These are phyloP conservation scores for Aspidoscelis tigris DNA, from an alignment of 2,113 vertebrate species.

Conservation along the genomic window DNA sequence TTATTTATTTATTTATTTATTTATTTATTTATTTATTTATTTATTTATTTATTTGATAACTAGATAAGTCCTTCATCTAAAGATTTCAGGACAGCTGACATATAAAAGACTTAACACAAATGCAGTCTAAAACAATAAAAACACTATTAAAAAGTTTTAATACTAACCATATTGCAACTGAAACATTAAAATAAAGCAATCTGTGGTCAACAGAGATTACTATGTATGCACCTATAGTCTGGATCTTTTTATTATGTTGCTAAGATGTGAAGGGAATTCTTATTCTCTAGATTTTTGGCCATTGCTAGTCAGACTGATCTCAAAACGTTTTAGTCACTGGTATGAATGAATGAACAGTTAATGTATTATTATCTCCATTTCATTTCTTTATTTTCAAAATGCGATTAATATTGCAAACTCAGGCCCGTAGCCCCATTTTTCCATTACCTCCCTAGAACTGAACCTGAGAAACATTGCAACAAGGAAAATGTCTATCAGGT, in stretches of 20 bases:
- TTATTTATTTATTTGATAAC: too few relatives aligned
- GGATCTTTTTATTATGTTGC: neutral
- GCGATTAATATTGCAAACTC: neutral
- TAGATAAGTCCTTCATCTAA: too few relatives aligned
- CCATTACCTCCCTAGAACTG: neutral
- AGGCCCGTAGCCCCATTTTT: neutral
- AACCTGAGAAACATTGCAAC: neutral
- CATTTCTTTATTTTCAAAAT: neutral
- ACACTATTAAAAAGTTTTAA: too few relatives aligned
- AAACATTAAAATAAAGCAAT: too few relatives aligned
- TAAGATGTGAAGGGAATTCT: neutral
- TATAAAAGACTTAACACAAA: too few relatives aligned
- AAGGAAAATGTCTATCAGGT: neutral
- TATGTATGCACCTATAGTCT: neutral
- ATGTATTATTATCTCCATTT: neutral
- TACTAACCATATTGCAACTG: too few relatives aligned
- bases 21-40: too few relatives aligned
- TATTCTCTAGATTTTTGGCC: neutral
- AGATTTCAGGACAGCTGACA: too few relatives aligned
- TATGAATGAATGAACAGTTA: neutral
- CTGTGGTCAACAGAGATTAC: neutral
- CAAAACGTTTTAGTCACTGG: neutral
- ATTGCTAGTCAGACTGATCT: neutral
- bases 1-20: too few relatives aligned
- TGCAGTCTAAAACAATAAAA: too few relatives aligned